These are phyloP conservation scores for Rhinella marina DNA, from an alignment of 2,797 vertebrate genomes.

Conservation along the genomic window DNA sequence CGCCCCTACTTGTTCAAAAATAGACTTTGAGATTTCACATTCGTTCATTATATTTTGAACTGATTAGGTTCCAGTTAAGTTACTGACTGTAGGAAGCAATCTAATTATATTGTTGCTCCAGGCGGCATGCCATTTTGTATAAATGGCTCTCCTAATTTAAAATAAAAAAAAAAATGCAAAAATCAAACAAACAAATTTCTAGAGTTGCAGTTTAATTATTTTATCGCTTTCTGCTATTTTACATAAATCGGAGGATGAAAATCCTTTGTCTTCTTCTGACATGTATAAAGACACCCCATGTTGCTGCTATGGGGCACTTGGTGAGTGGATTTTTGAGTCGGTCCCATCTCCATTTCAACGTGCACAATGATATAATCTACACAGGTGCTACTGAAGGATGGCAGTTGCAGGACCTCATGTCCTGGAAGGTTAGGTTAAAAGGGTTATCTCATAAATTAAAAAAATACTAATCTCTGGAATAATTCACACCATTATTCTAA, in stretches of 20 bases:
- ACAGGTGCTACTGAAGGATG: background rate
- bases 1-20: conserved; percentile 35
- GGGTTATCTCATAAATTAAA: too few species aligned
- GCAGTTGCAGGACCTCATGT: too few species aligned
- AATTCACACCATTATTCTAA: too few species aligned
- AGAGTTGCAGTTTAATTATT: conserved; percentile 13
- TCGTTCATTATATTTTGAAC: conserved; percentile 59
- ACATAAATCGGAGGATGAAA: background rate
- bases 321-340: background rate
- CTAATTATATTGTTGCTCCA: conserved; percentile 60
- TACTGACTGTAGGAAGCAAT: conserved; percentile 62
- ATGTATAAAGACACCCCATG: background rate
- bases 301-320: background rate
- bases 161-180: conserved; percentile 1
- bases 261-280: background rate
- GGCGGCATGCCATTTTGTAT: conserved; percentile 51
- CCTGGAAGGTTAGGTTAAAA: too few species aligned
- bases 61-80: conserved; percentile 59
- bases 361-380: background rate
- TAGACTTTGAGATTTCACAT: conserved; percentile 44
- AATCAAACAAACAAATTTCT: conserved; percentile 29
- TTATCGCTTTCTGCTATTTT: conserved; percentile 13
- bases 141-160: conserved; percentile 50
- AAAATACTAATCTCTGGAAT: too few species aligned
- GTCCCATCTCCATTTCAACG: background rate